A percentile compares a stretch with the other conserved stretches of the same genome.
These are phyloP conservation scores for Hydrozoanthus tunicans DNA, from an alignment of 64 coral and sea anemone species.

Conservation along the genomic window DNA sequence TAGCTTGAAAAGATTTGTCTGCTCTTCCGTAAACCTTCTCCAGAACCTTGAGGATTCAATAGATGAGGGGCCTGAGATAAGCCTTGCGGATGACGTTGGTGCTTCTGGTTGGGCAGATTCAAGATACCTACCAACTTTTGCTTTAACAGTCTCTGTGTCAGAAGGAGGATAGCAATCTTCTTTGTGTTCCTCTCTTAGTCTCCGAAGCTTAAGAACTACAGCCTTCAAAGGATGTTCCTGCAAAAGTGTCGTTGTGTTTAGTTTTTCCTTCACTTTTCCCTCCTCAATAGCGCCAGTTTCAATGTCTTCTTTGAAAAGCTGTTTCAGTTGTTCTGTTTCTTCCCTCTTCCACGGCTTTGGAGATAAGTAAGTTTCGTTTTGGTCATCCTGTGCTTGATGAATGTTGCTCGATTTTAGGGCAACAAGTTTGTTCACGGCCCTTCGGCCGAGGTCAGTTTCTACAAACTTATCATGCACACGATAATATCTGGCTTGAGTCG, in stretches of 20 bases:
- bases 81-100: conserved; percentile 38
- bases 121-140: conserved; percentile 58
- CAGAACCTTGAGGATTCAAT: conserved; percentile 60
- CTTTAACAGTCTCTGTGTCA: conserved; percentile 42
- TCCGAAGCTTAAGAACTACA: conserved; percentile 45
- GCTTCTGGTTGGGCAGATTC: conserved; percentile 42
- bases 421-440: conserved; percentile 62
- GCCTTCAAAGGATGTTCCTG: conserved; percentile 42
- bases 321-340: conserved; percentile 43
- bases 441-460: conserved; percentile 59
- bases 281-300: conserved; percentile 37
- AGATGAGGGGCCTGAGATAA: conserved; percentile 32
- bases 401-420: conserved; percentile 18
- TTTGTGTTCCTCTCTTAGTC: conserved; percentile 8
- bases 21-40: conserved; percentile 51
- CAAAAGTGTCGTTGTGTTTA: conserved; percentile 17
- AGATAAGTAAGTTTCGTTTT: not conserved
- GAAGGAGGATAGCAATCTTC: conserved; percentile 37
- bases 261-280: conserved; percentile 37
- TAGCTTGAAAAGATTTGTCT: conserved; percentile 42
- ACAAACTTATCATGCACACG: conserved; percentile 52
- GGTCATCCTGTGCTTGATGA: conserved; percentile 4
- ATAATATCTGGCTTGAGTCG: conserved; percentile 59
- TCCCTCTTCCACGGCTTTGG: conserved; percentile 21
- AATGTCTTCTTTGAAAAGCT: conserved; percentile 40